Percentiles rank a stretch among this genome's conserved stretches.
These are phyloP conservation scores for Pristis pectinata DNA, from an alignment of 2,797 vertebrate genomes.

Conservation along the genomic window DNA sequence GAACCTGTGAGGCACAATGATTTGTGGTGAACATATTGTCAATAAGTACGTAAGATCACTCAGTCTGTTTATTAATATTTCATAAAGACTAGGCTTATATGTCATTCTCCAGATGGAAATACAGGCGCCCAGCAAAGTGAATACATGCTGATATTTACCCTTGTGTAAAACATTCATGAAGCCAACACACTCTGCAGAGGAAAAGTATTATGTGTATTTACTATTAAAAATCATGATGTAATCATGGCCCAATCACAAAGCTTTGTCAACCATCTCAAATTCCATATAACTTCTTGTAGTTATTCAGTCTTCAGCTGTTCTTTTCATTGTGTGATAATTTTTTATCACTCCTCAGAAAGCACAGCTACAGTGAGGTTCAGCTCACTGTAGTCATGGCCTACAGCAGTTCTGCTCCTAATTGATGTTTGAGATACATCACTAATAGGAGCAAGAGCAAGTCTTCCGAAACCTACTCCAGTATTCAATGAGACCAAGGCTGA, in stretches of 20 bases:
- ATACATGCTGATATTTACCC: constrained; percentile 83
- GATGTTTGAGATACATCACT: neutral
- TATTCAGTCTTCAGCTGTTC: neutral
- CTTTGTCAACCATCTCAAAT: neutral
- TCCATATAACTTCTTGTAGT: neutral
- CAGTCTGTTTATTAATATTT: constrained; percentile 68
- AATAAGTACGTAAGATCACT: constrained; percentile 66
- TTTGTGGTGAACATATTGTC: constrained; percentile 53
- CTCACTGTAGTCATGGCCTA: neutral
- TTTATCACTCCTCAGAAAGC: neutral
- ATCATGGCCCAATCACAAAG: constrained; percentile 10
- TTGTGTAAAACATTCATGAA: constrained; percentile 86
- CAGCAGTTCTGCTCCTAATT: neutral
- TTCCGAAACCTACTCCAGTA: too few relatives aligned
- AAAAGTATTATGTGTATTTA: constrained; percentile 83
- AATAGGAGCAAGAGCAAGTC: too few relatives aligned
- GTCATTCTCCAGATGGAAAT: constrained; percentile 84
- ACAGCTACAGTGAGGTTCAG: neutral
- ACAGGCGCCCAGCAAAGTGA: constrained; percentile 63
- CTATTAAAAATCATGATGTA: constrained; percentile 50
- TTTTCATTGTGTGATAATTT: neutral
- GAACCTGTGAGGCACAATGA: constrained; percentile 50
- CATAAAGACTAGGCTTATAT: constrained; percentile 63
- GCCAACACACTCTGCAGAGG: constrained; percentile 77
- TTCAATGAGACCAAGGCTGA: too few relatives aligned